Conservation (phyloP, 2,888 invertebrate species). For the Epirrita christyi region DNA sequence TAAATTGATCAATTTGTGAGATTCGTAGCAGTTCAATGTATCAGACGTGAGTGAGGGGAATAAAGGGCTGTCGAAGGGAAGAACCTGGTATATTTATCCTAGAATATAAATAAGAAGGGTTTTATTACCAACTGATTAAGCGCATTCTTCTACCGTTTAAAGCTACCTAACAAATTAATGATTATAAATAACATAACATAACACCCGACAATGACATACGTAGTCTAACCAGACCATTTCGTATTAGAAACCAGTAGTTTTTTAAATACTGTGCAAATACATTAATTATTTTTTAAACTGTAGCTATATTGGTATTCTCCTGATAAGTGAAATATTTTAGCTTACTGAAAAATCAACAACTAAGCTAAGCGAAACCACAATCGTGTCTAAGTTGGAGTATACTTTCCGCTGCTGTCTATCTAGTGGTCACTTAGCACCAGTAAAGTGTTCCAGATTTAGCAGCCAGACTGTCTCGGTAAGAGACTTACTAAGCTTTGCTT, state of each 20-base stretch:
- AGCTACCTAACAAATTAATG: too few species aligned
- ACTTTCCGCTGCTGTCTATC: constrained; percentile 44
- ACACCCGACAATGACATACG: too few species aligned
- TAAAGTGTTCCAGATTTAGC: constrained; percentile 49
- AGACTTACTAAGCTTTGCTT: constrained; percentile 1
- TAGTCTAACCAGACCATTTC: too few species aligned
- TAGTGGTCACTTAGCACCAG: constrained; percentile 49
- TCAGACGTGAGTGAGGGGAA: constrained; percentile 27
- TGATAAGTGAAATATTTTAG: too few species aligned
- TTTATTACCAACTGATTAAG: not conserved
- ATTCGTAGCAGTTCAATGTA: constrained; percentile 46
- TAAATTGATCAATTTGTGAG: constrained; percentile 70
- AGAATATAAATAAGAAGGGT: not conserved
- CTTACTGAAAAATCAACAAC: not conserved
- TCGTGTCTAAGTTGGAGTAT: constrained; percentile 33
- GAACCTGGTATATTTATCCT: not conserved
- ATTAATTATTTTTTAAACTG: too few species aligned
- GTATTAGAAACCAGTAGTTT: too few species aligned
- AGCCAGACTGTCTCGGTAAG: constrained; percentile 8
- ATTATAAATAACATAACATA: too few species aligned
- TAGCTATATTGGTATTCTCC: too few species aligned
- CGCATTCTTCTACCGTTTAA: too few species aligned
- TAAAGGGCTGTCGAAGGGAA: not conserved
- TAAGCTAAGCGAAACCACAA: constrained; percentile 14
- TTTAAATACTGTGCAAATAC: too few species aligned